phyloP scores from a whole-genome alignment of 2,888 invertebrate genomes.

The Acanthosepion esculentum region DNA sequence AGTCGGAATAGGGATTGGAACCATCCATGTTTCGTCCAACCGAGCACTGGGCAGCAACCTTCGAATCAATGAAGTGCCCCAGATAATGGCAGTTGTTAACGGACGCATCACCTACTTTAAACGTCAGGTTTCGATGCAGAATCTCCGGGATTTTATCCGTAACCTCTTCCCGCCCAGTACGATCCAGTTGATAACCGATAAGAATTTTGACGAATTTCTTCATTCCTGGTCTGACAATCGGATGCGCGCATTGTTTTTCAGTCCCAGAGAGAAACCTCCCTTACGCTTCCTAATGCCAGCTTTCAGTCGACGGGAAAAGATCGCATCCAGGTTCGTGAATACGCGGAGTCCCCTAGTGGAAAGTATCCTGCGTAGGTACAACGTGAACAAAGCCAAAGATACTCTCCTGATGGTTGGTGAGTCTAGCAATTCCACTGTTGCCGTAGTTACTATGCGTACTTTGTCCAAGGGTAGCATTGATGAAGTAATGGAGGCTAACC shows the following conservation, averaged over 20 bases:
- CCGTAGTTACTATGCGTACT: conserved; percentile 51
- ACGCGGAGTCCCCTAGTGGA: conserved; percentile 70
- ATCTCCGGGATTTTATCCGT: conserved; percentile 85
- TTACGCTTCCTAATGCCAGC: conserved; percentile 91
- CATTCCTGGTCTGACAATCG: conserved; percentile 93
- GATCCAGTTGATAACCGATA: conserved; percentile 79
- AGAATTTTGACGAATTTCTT: conserved; percentile 84
- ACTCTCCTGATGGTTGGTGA: conserved; percentile 93
- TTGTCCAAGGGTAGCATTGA: conserved; percentile 90
- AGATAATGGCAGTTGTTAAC: conserved; percentile 86
- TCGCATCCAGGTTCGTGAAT: conserved; percentile 84
- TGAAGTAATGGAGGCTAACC: conserved; percentile 90
- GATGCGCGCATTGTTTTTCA: conserved; percentile 90
- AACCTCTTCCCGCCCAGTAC: conserved; percentile 85
- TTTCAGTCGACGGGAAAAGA: conserved; percentile 87
- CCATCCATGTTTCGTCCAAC: conserved; percentile 88
- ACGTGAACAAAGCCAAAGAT: conserved; percentile 78
- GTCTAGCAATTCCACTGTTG: conserved; percentile 78
- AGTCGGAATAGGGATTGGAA: conserved; percentile 80
- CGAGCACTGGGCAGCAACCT: conserved; percentile 84
- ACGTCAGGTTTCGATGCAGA: conserved; percentile 83
- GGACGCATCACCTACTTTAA: conserved; percentile 90
- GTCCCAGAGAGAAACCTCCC: conserved; percentile 81
- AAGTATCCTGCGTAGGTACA: conserved; percentile 80
- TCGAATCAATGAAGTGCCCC: conserved; percentile 87